These are phyloP conservation scores for Chinchilla lanigera DNA, from an alignment of 2,113 vertebrate species.

Conservation along the genomic window DNA sequence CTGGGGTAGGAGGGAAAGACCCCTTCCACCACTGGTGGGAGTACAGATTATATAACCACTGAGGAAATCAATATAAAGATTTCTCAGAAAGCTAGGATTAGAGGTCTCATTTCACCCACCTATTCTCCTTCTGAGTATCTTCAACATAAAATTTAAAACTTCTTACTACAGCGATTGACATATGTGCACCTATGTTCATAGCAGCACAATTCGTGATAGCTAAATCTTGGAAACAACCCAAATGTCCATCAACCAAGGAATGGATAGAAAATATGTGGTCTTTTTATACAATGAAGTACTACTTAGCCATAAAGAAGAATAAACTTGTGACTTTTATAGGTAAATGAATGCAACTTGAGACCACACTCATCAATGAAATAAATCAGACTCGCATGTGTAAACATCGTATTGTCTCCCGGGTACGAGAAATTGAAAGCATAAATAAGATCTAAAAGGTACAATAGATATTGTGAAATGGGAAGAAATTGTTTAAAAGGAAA, in stretches of 20 bases:
- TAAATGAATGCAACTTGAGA: background rate
- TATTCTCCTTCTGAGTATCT: background rate
- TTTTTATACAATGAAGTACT: background rate
- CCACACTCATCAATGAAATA: background rate
- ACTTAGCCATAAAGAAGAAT: background rate
- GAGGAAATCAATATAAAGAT: background rate
- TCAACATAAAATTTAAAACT: background rate
- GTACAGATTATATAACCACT: background rate
- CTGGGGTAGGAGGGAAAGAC: background rate
- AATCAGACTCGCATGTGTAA: background rate
- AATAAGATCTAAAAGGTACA: background rate
- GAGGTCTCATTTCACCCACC: background rate
- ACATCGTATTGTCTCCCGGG: background rate
- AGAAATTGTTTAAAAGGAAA: background rate
- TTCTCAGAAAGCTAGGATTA: background rate
- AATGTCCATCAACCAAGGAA: background rate
- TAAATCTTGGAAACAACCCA: background rate
- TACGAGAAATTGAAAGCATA: background rate
- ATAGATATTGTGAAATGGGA: background rate
- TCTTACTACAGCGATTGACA: background rate
- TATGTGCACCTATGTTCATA: background rate
- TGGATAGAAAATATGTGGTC: background rate
- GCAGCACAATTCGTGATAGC: background rate
- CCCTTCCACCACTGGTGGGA: background rate
- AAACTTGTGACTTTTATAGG: background rate